Conservation (phyloP, 2,113 vertebrate genomes). For the Conger conger region DNA sequence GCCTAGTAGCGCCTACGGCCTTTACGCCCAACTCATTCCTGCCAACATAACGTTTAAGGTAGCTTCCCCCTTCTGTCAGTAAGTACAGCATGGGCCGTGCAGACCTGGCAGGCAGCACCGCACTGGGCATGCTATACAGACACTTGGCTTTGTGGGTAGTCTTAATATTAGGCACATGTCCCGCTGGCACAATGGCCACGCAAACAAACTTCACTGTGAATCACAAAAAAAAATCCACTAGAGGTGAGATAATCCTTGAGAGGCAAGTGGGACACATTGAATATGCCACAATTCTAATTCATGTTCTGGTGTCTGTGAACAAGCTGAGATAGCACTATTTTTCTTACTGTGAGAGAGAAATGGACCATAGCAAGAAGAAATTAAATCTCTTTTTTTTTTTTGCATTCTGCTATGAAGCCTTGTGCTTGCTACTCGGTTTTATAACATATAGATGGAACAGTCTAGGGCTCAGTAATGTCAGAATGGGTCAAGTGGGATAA, state of each 20-base stretch:
- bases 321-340: background rate
- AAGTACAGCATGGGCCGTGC: background rate
- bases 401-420: background rate
- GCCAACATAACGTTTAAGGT: background rate
- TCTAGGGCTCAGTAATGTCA: background rate
- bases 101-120: background rate
- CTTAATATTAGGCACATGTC: background rate
- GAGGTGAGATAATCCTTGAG: background rate
- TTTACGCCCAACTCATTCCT: background rate
- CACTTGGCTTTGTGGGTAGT: background rate
- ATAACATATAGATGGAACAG: background rate
- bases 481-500: background rate
- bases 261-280: background rate
- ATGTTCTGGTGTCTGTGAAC: background rate
- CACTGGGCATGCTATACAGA: background rate
- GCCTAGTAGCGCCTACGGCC: too few relatives aligned
- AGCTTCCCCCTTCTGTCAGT: background rate
- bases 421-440: background rate
- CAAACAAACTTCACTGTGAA: background rate
- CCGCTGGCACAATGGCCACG: background rate
- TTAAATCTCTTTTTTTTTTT: background rate
- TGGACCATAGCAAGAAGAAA: background rate
- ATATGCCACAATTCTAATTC: background rate
- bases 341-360: background rate
- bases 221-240: background rate